Base-by-base conservation (phyloP, 2,888 invertebrate species). In the Esperia sulphurella region DNA sequence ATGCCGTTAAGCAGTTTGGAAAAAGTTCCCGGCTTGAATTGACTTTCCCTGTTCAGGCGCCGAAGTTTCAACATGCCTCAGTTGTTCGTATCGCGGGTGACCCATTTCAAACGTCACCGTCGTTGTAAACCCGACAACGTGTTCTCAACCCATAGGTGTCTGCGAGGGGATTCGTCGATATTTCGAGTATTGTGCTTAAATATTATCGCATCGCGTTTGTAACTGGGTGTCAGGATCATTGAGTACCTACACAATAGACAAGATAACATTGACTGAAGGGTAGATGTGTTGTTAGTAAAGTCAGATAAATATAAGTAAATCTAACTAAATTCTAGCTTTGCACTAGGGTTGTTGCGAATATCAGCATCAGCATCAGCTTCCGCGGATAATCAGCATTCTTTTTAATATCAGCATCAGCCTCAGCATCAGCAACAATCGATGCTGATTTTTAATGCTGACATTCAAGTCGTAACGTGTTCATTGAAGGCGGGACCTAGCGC, bases 1-100 rank as follows among this genome's bases (percentile, higher is more conserved):
- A 21, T 21, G 21, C 21, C 21, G 59, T 62, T 58, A 60, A 57
- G 68, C 65, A 63, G 65, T 69, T 70, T 71, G 66, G 65, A 76
- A 79, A 80, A 83, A 77, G 72, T 83, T 82, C 59, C 59, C 69
- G 67, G 73, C 74, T 74, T 59, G 73, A 78, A 83, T 83, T 82
- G 83, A 83, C 79, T 83, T 83, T 83, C 76, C 71, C 71, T 82
- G 83, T 83, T 83, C 72, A 61, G 55, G 61, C 59, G 39, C 14
- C 56, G 58, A 75, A 79, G 72, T 79, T 77, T 68, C 60, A 56
- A 62, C 63, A 67, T 63, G 70, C 66, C 66, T 73, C 71, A 71
- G 63, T 69, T 63, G 56, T 49, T 46, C 58, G 53, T 51, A 49
- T 45, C 37, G 46, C 43, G 40, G 48, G 48, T 55, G 48, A 47